Conservation (phyloP, 2,113 vertebrate species). For the Calonectris borealis region DNA sequence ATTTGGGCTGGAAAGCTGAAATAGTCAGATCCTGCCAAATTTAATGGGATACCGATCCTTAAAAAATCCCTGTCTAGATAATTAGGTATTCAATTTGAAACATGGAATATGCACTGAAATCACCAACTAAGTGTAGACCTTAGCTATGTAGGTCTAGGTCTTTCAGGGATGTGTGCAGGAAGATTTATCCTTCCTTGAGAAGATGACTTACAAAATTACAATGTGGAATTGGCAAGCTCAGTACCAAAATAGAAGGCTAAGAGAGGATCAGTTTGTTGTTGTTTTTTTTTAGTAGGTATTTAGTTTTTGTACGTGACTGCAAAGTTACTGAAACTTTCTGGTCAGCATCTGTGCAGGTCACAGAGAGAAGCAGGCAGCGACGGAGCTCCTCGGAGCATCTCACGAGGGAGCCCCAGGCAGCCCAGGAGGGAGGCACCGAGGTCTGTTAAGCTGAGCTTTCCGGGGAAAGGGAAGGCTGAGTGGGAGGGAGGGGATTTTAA, state of each 20-base stretch:
- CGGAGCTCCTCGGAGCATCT: not conserved
- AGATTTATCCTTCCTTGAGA: not conserved
- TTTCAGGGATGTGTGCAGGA: not conserved
- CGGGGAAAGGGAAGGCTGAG: not conserved
- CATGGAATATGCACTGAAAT: not conserved
- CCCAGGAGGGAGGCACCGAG: not conserved
- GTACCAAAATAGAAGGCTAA: fast-evolving
- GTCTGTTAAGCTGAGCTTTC: not conserved
- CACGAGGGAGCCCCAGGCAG: not conserved
- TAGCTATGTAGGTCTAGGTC: not conserved
- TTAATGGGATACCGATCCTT: not conserved
- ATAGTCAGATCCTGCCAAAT: not conserved
- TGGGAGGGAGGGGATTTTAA: not conserved
- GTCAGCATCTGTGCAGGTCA: not conserved
- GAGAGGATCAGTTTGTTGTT: not conserved
- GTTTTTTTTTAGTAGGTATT: not conserved
- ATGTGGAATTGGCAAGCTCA: not conserved
- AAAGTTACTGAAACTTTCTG: not conserved
- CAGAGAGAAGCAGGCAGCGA: not conserved
- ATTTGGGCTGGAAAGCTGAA: not conserved
- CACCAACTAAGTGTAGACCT: not conserved
- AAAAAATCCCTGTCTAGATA: not conserved
- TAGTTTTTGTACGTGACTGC: not conserved
- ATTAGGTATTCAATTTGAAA: not conserved
- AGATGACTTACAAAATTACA: not conserved